Evolutionary conservation across 2,113 vertebrate genomes (phyloP).

Genomic region (Pseudopipra pipra): DNA sequence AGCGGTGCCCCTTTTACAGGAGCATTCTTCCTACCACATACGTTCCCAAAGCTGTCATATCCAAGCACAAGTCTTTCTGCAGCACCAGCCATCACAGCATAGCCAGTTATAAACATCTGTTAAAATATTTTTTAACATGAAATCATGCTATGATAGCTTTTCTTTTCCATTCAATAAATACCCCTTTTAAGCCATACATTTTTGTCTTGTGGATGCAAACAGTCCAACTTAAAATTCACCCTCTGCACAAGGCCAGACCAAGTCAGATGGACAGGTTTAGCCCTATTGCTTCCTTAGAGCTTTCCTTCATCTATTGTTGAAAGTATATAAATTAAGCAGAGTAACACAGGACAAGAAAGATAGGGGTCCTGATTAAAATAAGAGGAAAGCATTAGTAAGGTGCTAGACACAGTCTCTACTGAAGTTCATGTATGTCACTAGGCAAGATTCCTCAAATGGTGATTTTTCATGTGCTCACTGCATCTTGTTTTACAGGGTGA

Average conservation of each 20-base stretch:
- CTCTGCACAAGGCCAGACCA: not conserved
- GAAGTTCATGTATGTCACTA: not conserved
- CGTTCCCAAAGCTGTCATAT: slow-evolving; percentile 81
- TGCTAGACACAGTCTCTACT: not conserved
- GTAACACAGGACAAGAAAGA: not conserved
- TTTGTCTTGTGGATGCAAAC: not conserved
- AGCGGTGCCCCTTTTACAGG: slow-evolving; percentile 76
- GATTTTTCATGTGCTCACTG: not conserved
- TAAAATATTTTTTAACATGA: slow-evolving; percentile 8
- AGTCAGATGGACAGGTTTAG: not conserved
- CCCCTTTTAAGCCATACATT: not conserved
- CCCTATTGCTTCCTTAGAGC: not conserved
- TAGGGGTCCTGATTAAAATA: not conserved
- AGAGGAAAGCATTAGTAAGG: not conserved
- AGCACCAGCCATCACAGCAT: slow-evolving; percentile 73
- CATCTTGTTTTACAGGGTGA: not conserved
- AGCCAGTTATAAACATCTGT: slow-evolving; percentile 80
- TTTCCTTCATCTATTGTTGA: not conserved
- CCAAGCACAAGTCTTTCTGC: slow-evolving; percentile 79
- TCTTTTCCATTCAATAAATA: not conserved
- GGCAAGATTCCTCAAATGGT: not conserved
- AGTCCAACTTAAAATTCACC: not conserved
- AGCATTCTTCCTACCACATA: slow-evolving; percentile 78
- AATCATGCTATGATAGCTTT: not conserved
- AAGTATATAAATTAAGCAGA: not conserved